A percentile compares a stretch with the other conserved stretches of the same genome.
Conservation (phyloP, 2,888 invertebrate species). For the Schizaphis graminum region DNA sequence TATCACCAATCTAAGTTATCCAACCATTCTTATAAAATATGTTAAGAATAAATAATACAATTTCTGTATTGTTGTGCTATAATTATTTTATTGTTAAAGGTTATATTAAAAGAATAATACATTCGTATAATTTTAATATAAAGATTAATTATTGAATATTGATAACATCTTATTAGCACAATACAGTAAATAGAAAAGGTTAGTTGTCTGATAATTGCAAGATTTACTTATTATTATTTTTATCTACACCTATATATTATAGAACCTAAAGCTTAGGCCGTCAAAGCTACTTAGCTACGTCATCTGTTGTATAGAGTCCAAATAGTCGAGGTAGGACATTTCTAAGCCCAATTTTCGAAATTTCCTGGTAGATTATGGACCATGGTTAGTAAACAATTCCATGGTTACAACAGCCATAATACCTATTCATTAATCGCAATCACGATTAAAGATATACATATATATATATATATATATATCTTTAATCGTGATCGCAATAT, state of each 20-base stretch:
- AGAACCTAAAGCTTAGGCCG: not conserved
- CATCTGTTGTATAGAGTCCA: no score
- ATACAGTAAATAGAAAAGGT: not conserved
- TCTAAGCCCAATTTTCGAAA: no score
- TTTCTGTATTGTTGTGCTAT: not conserved
- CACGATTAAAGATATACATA: no score
- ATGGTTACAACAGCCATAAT: no score
- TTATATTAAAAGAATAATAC: not conserved
- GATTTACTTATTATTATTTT: not conserved
- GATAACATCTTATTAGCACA: not conserved
- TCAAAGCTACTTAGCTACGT: no score
- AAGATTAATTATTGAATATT: not conserved
- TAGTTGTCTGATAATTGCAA: not conserved
- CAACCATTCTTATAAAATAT: not conserved
- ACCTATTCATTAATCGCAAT: not conserved
- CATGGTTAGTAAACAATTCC: no score
- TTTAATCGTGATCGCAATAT: no score
- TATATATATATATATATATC: no score
- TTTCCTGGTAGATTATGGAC: no score
- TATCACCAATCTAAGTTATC: not conserved
- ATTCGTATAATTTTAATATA: not conserved
- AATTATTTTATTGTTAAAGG: not conserved
- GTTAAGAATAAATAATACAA: not conserved
- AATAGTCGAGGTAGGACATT: no score
- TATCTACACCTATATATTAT: not conserved